These are phyloP conservation scores for Neria commutata DNA, from an alignment of 2,888 invertebrate species.

Conservation along the genomic window DNA sequence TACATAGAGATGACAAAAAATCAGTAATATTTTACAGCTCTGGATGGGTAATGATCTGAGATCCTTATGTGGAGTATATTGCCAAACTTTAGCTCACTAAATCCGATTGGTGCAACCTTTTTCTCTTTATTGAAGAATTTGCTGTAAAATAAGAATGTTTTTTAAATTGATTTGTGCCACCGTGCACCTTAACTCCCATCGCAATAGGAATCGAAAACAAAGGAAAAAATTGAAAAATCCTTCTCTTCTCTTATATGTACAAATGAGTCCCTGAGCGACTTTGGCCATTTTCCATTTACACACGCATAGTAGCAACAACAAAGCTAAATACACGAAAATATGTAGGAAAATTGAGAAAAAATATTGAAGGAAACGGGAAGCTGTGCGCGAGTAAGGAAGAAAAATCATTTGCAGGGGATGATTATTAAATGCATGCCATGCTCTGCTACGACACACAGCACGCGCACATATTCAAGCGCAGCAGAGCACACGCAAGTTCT, in stretches of 20 bases:
- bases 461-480: conserved; percentile 7
- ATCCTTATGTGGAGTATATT: no score
- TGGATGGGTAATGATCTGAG: no score
- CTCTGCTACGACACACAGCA: conserved; percentile 50
- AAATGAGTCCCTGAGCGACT: conserved; percentile 57
- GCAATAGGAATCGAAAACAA: conserved; percentile 33
- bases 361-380: not conserved
- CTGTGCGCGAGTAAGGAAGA: not conserved
- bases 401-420: conserved; percentile 56
- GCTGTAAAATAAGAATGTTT: no score
- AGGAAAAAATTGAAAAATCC: conserved; percentile 40
- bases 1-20: no score
- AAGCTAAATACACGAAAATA: conserved; percentile 16
- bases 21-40: no score
- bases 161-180: not conserved
- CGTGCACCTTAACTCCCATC: conserved; percentile 14
- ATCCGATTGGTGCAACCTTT: no score
- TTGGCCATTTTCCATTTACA: no score
- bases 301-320: conserved; percentile 12
- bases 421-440: conserved; percentile 61
- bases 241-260: conserved; percentile 55
- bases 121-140: no score
- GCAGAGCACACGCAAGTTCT: not conserved
- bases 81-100: no score
- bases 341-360: conserved; percentile 18